Evolutionary conservation across 1,140 invertebrate genomes (phyloP), one percentile per base, ranked within the genome.

Genomic region (Drosophila grimshawi): DNA sequence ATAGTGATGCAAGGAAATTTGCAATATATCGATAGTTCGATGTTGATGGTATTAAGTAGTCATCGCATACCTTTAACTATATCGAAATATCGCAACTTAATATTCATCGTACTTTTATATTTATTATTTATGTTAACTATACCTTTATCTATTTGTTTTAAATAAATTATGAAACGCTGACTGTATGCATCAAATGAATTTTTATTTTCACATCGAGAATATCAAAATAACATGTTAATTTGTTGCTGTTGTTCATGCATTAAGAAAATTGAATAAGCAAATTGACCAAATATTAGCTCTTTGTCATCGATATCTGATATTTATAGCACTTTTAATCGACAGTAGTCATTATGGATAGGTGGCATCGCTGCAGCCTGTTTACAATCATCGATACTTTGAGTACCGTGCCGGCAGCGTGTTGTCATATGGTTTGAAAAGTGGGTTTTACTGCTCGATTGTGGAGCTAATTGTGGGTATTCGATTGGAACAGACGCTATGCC

Each of bases 401-500:
- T 3, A 37, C 37, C 32, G 69, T 66, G 32, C 48, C 46, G 70
- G 49, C 63, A 73, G 70, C 70, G 70, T 73, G 70, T 67, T 60
- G 64, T 60, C 46, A 61, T 68, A 68, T 68, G 70, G 55, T 61
- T 73, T 73, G 53, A 55, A 61, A 67, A 8, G 10, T 46, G 27
- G 27, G 37, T 41, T 29, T 5, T 33, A 41, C 7, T 66, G 3
- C 30, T 53, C 45, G 5, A 30, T 41, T 32, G 35, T 6, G n/a
- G n/a, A 55, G 35, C 4, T 39, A 49, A 29, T 27, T 3, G n/a
- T 11, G 41, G 30, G 32, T 32, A 6, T 49, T 29, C 7, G 3
- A 59, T 33, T 19, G 39, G 11, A 39, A 37, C 33, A 33, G 48
- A 62, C 66, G 52, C 30, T 76, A 97, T 97, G 97, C 97, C 98